Conservation (phyloP, 1,140 invertebrate species). For the Elymnias hypermnestra region DNA sequence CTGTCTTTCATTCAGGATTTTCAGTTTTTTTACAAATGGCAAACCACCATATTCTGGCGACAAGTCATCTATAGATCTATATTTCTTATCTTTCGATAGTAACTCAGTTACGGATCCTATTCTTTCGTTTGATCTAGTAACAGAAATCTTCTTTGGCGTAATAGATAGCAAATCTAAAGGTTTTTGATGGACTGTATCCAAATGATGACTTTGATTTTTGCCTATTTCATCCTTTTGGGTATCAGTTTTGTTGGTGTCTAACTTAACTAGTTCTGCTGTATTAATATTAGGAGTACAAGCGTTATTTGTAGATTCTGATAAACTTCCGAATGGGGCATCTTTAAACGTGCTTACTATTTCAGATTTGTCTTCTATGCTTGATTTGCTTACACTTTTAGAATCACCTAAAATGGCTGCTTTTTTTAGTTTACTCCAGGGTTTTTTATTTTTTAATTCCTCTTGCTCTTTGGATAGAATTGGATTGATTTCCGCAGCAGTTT, state of each 20-base stretch:
- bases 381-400: constrained; percentile 56
- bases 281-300: constrained; percentile 52
- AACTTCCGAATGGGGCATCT: constrained; percentile 26
- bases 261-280: constrained; percentile 62
- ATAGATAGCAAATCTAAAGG: constrained; percentile 56
- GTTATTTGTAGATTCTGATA: constrained; percentile 42
- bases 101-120: constrained; percentile 46
- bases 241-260: too few relatives aligned
- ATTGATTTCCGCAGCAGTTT: constrained; percentile 40
- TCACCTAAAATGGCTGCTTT: constrained; percentile 75
- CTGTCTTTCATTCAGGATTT: constrained; percentile 91
- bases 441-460: constrained; percentile 56
- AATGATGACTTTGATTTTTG: too few relatives aligned
- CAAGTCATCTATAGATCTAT: constrained; percentile 88
- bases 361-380: constrained; percentile 48
- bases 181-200: constrained; percentile 60
- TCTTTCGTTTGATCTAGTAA: constrained; percentile 37
- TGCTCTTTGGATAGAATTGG: constrained; percentile 42
- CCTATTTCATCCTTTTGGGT: too few relatives aligned
- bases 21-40: constrained; percentile 91
- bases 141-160: constrained; percentile 47
- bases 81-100: constrained; percentile 78
- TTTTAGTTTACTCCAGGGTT: constrained; percentile 77
- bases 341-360: constrained; percentile 30
- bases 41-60: constrained; percentile 92